Base-by-base conservation (phyloP, 2,888 invertebrate species). In the Lepidochitona cinerea region DNA sequence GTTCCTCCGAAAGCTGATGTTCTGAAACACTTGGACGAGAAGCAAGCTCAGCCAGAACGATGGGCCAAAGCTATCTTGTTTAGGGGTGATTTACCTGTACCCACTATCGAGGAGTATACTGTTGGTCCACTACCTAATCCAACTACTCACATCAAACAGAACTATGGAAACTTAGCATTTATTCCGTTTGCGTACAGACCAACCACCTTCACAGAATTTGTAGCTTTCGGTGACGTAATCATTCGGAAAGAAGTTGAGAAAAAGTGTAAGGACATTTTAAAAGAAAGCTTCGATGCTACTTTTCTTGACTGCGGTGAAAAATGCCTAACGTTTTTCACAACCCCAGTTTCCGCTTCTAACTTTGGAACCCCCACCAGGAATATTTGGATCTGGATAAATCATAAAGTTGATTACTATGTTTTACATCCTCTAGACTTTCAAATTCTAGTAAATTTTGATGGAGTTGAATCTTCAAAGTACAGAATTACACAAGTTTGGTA, bases 351-450 rank as follows among this genome's bases (percentile, higher is more conserved):
- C 59, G 52, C 75, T 49, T 29, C 74, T 53, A 14, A 75, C 67
- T 23, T 66, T 29, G 12, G 75, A 52, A 35, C 66, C 69, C 3
- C 41, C 35, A 67, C 72, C 18, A 72, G 81, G 1, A 72, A 75
- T 37, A 72, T 80, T 9, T 83, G 83, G 83, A 70, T 78, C 54
- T 73, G 75, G 68, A 52, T 78, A 29, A 71, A 73, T 29, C 78
- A 81, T 53, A 37, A 74, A 33, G 74, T 77, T 5, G 81, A 83
- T 49, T 81, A 80, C 33, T 71, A 75, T 33, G 71, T 75, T 6
- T 72, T 86, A n/a, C 77, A 85, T 65, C 83, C 85, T 0, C 72
- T 84, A 9, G 82, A 79, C 59, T 79, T 86, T 54, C 76, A 82
- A 32, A 74, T 85, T 52, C 33, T 84, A 12, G 78, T 81, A 18